Conservation (phyloP, 2,888 invertebrate species). For the Podabrus alpinus region DNA sequence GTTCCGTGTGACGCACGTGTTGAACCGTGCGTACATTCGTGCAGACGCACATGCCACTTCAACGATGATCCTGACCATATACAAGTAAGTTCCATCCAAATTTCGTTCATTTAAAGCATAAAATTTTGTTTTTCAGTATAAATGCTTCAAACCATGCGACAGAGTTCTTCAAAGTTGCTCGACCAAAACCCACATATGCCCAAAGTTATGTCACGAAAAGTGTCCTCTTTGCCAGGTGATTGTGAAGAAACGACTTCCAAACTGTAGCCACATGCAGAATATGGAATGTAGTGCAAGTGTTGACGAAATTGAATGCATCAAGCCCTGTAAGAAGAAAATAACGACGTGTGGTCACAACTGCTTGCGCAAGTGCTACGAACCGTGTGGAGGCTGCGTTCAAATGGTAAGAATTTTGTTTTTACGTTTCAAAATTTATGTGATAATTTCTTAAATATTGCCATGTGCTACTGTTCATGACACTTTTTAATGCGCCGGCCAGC, state of each 20-base stretch:
- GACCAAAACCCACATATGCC: not conserved
- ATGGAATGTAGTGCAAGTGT: not conserved
- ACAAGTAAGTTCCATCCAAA: not conserved
- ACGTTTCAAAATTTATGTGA: too few relatives aligned
- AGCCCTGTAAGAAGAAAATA: not conserved
- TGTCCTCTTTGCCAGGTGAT: not conserved
- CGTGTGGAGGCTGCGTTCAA: conserved; percentile 57
- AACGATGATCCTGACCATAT: conserved; percentile 55
- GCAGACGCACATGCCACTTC: conserved; percentile 62
- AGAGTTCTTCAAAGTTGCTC: conserved; percentile 46
- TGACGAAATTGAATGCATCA: not conserved
- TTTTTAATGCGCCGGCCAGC: too few relatives aligned
- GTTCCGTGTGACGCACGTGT: conserved; percentile 60
- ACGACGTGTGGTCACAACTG: not conserved
- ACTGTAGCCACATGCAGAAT: not conserved
- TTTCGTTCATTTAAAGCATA: not conserved
- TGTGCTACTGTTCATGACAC: too few relatives aligned
- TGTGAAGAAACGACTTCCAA: not conserved
- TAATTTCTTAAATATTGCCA: too few relatives aligned
- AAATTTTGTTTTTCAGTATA: not conserved
- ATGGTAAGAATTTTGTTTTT: too few relatives aligned
- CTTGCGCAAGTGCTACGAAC: conserved; percentile 52
- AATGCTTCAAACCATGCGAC: not conserved
- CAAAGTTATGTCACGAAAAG: not conserved
- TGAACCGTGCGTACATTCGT: conserved; percentile 67